phyloP scores from a whole-genome alignment of 2,888 invertebrate species.

The Deroplatys truncata region DNA sequence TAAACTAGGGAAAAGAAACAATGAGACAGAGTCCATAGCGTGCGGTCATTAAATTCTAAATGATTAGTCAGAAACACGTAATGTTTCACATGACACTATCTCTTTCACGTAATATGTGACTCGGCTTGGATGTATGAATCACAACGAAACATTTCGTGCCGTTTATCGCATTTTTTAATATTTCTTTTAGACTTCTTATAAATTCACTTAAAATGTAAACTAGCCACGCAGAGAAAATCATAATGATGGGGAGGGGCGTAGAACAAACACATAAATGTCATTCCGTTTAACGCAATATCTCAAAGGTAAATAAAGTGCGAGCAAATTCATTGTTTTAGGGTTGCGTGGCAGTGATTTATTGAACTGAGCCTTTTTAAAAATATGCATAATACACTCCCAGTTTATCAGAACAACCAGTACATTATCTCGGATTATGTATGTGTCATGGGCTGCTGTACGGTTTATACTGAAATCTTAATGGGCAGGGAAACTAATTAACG shows the following conservation, averaged over 20 bases:
- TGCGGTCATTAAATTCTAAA: neutral
- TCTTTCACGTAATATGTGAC: neutral
- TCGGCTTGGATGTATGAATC: neutral
- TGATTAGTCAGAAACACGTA: neutral
- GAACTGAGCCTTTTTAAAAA: neutral
- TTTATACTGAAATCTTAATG: no score
- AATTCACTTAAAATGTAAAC: neutral
- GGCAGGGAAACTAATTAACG: no score
- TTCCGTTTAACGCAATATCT: neutral
- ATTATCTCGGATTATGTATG: neutral
- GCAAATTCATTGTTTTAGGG: neutral
- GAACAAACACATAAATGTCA: neutral
- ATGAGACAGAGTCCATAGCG: neutral
- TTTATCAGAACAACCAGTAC: neutral
- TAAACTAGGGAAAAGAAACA: neutral
- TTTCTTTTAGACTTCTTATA: neutral
- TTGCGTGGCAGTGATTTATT: neutral
- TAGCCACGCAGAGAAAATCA: neutral
- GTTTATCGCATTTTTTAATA: neutral
- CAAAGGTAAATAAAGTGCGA: neutral
- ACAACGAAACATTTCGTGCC: neutral
- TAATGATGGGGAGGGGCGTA: no score
- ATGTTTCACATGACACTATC: neutral
- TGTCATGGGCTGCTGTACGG: neutral
- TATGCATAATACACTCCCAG: neutral